Evolutionary conservation across 2,888 invertebrate genomes (phyloP), one percentile per base, ranked within the genome.

Genomic region (Phengaris alcon): DNA sequence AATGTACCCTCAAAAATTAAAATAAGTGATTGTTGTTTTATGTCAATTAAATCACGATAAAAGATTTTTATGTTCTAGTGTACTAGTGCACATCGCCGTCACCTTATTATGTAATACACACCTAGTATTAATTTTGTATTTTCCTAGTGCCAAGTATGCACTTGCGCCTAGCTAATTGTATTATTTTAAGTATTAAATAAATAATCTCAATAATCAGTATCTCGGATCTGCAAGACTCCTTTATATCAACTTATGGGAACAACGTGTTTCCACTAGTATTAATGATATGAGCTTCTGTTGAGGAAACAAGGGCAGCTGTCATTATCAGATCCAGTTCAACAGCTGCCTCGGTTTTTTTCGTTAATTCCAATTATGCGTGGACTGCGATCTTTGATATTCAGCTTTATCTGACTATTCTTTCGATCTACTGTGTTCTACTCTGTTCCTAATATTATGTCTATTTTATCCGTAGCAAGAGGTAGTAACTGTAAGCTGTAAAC

Each of bases 221-320:
- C 35, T 3, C 22, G 4, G 35, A 57, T 57, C 57, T 57, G 15
- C 57, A 57, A 57, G 51, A 3, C 57, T 15, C 57, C 57, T 15
- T 57, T 57, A 57, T 15, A 57, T 9, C 15, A 57, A 35, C 35
- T 35, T 15, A 4, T 57, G 57, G 15, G 15, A 57, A 22, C 10
- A 5, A 15, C 5, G 9, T 15, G 9, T 22, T 22, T 59, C 59
- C 4, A 13, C 12, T 46, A 13, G 13, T 68, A 68, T 70, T 52
- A 70, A 51, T 15, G 48, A 69, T 72, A 52, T 54, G 35, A 54
- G 72, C 68, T 69, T 69, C 54, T 72, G 72, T 72, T 54, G 54
- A 72, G 72, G 52, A 72, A 70, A 72, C 54, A 51, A 15, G 70
- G 48, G 51, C 70, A 72, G 72, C 72, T 72, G 72, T 54, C 72